A percentile compares a stretch with the other conserved stretches of the same genome.
phyloP scores from a whole-genome alignment of 1,140 invertebrate species.

The Bombyx mandarina region DNA sequence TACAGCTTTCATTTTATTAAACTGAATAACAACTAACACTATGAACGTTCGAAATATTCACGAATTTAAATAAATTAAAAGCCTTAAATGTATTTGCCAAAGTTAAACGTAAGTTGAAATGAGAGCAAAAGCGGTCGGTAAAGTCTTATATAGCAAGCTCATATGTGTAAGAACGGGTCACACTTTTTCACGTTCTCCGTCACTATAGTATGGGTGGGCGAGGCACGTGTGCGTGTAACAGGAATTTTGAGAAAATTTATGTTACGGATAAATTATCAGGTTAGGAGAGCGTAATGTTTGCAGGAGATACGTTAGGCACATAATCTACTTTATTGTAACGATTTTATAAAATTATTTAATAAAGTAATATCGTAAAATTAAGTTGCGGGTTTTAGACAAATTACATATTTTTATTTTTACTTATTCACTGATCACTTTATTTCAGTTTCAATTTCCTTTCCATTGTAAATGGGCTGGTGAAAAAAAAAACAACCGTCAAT shows the following conservation, averaged over 20 bases:
- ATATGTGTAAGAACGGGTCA: conserved; percentile 69
- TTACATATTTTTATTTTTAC: too few relatives aligned
- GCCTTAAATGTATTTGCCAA: conserved; percentile 56
- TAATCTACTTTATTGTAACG: too few relatives aligned
- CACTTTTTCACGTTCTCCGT: conserved; percentile 67
- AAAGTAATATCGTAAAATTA: too few relatives aligned
- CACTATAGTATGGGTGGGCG: conserved; percentile 38
- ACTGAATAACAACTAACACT: neutral
- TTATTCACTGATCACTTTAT: too few relatives aligned
- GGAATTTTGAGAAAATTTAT: neutral
- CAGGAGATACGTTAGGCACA: too few relatives aligned
- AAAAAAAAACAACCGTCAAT: too few relatives aligned
- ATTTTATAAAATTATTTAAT: too few relatives aligned
- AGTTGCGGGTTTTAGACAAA: too few relatives aligned
- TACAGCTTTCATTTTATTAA: conserved; percentile 36
- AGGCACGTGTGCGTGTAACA: conserved; percentile 26
- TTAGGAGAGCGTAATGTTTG: too few relatives aligned
- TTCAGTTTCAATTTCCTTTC: too few relatives aligned
- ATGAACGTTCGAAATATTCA: conserved; percentile 6
- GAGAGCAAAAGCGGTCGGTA: conserved; percentile 61
- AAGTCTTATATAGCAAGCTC: conserved; percentile 66
- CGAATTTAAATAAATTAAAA: conserved; percentile 21
- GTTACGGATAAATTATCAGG: too few relatives aligned
- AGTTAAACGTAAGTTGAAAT: conserved; percentile 58
- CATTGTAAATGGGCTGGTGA: too few relatives aligned